phyloP scores from a whole-genome alignment of 2,888 invertebrate genomes.

The Polymixis lichenea region DNA sequence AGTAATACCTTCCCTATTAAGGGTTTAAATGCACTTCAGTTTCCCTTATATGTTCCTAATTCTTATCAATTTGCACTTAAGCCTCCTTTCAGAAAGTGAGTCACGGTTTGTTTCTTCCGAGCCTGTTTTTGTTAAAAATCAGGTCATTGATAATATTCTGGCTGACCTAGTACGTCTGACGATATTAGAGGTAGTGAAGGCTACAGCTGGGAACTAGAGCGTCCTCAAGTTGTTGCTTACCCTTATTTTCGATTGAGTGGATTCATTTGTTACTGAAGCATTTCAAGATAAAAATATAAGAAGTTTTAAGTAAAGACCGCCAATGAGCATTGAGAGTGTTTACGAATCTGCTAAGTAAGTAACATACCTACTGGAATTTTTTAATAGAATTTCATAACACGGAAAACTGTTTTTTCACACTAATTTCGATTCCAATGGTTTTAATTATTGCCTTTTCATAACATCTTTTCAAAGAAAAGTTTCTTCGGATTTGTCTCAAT shows the following conservation, averaged over 20 bases:
- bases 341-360: background rate
- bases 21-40: constrained; percentile 36
- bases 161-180: constrained; percentile 16
- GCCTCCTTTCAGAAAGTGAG: constrained; percentile 69
- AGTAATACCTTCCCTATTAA: constrained; percentile 32
- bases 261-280: constrained; percentile 29
- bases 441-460: background rate
- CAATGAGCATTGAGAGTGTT: background rate
- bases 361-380: background rate
- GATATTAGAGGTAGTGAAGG: constrained; percentile 21
- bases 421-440: background rate
- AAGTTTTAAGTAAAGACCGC: background rate
- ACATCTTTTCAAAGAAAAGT: background rate
- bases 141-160: constrained; percentile 46
- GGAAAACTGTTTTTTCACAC: background rate
- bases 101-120: constrained; percentile 70
- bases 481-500: background rate
- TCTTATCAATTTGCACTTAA: constrained; percentile 75
- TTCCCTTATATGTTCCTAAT: constrained; percentile 67
- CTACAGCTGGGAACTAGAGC: constrained; percentile 20
- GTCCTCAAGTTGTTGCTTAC: constrained; percentile 23
- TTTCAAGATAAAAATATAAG: constrained; percentile 4
- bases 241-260: constrained; percentile 40
- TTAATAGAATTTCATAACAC: background rate
- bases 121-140: constrained; percentile 58